Percentiles rank a stretch among this genome's conserved stretches.
Conservation (phyloP, 2,113 vertebrate genomes). For the Nyctibius bracteatus region DNA sequence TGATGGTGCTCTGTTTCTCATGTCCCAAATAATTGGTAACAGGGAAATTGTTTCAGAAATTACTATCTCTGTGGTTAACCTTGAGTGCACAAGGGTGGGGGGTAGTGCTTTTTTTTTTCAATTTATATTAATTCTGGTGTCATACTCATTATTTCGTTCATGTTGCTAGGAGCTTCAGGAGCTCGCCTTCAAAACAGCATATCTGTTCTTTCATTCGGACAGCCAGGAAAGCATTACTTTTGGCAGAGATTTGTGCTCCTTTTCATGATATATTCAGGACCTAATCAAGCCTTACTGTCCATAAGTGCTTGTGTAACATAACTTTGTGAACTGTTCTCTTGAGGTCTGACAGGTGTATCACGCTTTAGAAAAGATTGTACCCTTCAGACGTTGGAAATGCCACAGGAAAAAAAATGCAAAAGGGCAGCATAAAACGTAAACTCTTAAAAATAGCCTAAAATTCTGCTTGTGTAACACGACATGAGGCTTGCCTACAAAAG, state of each 20-base stretch:
- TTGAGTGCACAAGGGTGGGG: background rate
- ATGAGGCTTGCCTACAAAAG: constrained; percentile 2
- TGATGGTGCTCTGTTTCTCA: background rate
- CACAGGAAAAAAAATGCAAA: background rate
- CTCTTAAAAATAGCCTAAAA: constrained; percentile 41
- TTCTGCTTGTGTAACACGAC: constrained; percentile 18
- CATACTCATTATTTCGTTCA: constrained; percentile 23
- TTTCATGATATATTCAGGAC: background rate
- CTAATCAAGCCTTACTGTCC: constrained; percentile 1
- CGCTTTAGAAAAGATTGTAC: background rate
- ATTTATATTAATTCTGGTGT: constrained; percentile 51
- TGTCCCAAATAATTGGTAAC: constrained; percentile 1
- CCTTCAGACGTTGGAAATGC: background rate
- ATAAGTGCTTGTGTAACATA: background rate
- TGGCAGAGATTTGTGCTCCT: constrained; percentile 9
- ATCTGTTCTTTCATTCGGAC: background rate
- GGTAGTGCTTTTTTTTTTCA: background rate
- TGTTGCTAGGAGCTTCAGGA: constrained; percentile 49
- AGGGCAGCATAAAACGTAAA: constrained; percentile 31
- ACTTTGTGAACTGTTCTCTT: background rate
- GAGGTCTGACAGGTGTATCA: constrained; percentile 18
- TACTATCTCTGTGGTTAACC: background rate
- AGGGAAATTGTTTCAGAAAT: constrained; percentile 47
- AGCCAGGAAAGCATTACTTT: background rate
- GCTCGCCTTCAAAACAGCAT: background rate